These are phyloP conservation scores for Neotragus pygmaeus DNA, from an alignment of 2,113 vertebrate genomes.

Conservation along the genomic window DNA sequence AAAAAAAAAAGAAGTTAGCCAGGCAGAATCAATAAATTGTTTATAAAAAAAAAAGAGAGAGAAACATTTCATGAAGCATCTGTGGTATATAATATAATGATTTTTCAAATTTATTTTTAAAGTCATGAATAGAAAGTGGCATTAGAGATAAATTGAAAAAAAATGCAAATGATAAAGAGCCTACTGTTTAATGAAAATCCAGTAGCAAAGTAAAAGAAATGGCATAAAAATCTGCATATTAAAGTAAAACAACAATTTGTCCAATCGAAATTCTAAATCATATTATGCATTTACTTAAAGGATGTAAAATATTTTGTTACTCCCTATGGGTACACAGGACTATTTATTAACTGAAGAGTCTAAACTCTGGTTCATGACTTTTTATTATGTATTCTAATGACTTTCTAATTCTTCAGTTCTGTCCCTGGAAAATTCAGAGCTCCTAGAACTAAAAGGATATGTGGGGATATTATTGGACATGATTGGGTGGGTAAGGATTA, in stretches of 20 bases:
- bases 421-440: not conserved
- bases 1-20: not conserved
- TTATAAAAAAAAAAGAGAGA: not conserved
- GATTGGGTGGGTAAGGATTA: accelerated
- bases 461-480: not conserved
- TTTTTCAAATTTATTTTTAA: conserved; percentile 30
- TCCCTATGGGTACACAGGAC: not conserved
- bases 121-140: not conserved
- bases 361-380: not conserved
- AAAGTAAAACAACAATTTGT: not conserved
- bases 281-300: not conserved
- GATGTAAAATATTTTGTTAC: not conserved
- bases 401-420: not conserved
- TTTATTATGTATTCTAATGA: not conserved
- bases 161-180: not conserved
- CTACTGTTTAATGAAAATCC: not conserved
- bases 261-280: not conserved
- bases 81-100: not conserved
- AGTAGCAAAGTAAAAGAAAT: not conserved
- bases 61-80: not conserved
- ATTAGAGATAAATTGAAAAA: not conserved
- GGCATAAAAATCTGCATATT: not conserved
- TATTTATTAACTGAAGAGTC: not conserved
- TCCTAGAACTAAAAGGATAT: not conserved
- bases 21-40: not conserved